Conservation (phyloP, 2,888 invertebrate species). For the Sipha maydis region DNA sequence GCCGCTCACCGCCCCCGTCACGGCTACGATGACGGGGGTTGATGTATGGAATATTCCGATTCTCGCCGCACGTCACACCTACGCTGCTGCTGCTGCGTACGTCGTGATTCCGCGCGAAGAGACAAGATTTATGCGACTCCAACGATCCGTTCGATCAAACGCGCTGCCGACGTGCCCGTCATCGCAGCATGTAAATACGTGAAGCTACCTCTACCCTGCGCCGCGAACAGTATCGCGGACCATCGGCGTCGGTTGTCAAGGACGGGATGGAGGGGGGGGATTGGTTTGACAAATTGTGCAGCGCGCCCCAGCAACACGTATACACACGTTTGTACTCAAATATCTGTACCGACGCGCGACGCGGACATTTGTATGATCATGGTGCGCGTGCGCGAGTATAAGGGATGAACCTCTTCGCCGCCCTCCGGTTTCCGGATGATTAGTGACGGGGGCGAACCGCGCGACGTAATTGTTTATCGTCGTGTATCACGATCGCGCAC, state of each 20-base stretch:
- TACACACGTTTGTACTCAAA: too few species aligned
- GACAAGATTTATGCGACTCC: constrained; percentile 39
- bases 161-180: constrained; percentile 21
- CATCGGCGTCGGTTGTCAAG: not conserved
- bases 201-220: not conserved
- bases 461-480: constrained; percentile 24
- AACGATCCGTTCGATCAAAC: constrained; percentile 34
- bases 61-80: not conserved
- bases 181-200: not conserved
- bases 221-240: not conserved
- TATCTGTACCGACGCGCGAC: too few species aligned
- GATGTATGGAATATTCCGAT: constrained; percentile 41
- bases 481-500: not conserved
- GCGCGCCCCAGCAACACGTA: not conserved
- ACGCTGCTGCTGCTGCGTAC: not conserved
- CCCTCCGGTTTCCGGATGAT: constrained; percentile 6
- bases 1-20: not conserved
- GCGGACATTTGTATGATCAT: not conserved
- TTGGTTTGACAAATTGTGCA: too few species aligned
- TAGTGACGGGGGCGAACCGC: not conserved
- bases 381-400: not conserved
- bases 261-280: too few species aligned
- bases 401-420: not conserved
- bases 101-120: not conserved
- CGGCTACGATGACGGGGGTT: not conserved